Conservation (phyloP, 2,113 vertebrate genomes). For the Corythoichthys intestinalis region DNA sequence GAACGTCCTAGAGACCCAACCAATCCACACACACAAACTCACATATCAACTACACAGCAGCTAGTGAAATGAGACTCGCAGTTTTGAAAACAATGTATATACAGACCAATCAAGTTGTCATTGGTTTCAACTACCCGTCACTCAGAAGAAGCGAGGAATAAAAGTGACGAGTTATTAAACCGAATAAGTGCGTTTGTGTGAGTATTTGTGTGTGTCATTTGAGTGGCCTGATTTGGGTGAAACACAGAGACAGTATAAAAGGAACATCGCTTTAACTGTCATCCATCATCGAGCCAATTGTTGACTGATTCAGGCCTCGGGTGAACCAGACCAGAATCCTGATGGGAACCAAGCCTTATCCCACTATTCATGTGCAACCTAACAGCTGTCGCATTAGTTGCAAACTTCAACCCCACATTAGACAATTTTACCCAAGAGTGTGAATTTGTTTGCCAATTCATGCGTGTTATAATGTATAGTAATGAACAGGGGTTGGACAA, state of each 20-base stretch:
- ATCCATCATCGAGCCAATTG: conserved; percentile 82
- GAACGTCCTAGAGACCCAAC: conserved; percentile 30
- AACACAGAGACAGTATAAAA: conserved; percentile 78
- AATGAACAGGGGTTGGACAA: too few species aligned
- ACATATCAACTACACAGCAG: conserved; percentile 12
- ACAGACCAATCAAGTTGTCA: neutral
- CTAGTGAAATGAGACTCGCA: conserved; percentile 26
- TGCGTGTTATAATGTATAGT: neutral
- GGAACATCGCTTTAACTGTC: conserved; percentile 69
- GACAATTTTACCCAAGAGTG: neutral
- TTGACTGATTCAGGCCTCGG: conserved; percentile 52
- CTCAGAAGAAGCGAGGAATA: conserved; percentile 13
- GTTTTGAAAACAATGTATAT: neutral
- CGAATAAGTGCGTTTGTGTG: conserved; percentile 18
- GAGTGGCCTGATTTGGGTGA: conserved; percentile 84
- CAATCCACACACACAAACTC: conserved; percentile 34
- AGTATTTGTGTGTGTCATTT: conserved; percentile 41
- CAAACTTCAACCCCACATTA: neutral
- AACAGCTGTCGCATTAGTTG: conserved; percentile 62
- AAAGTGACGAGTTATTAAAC: conserved; percentile 12
- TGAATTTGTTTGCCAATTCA: neutral
- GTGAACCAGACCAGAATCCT: conserved; percentile 22
- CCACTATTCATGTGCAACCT: conserved; percentile 26
- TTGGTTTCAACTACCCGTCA: conserved; percentile 21
- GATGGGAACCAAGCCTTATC: conserved; percentile 66